These are phyloP conservation scores for Contarinia nasturtii DNA, from an alignment of 1,140 invertebrate species.

Conservation along the genomic window DNA sequence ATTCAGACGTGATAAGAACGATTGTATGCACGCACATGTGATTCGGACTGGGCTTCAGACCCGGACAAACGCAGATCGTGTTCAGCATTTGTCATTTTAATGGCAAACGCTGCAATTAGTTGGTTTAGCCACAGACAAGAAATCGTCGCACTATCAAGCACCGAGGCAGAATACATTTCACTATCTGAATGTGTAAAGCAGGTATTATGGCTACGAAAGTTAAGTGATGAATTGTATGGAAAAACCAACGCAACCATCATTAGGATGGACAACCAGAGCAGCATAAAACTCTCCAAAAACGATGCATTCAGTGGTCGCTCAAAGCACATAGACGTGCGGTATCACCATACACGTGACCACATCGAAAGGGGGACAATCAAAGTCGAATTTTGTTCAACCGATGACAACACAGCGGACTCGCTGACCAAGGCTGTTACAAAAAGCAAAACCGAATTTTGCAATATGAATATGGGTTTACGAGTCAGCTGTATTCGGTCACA, in stretches of 20 bases:
- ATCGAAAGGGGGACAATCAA: too few relatives aligned
- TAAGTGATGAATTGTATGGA: neutral
- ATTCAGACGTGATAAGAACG: too few relatives aligned
- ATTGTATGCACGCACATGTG: too few relatives aligned
- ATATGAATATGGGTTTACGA: too few relatives aligned
- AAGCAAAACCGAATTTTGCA: too few relatives aligned
- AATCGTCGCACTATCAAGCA: conserved; percentile 15
- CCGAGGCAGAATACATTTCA: conserved; percentile 21
- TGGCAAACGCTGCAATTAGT: neutral
- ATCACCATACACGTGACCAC: conserved; percentile 6
- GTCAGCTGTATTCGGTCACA: too few relatives aligned
- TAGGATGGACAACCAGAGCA: conserved; percentile 7
- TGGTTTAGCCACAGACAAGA: neutral
- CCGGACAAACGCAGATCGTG: too few relatives aligned
- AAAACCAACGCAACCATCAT: neutral
- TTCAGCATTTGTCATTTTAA: neutral
- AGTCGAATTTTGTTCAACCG: too few relatives aligned
- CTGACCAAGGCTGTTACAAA: too few relatives aligned
- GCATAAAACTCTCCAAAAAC: conserved; percentile 14
- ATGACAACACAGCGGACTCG: too few relatives aligned
- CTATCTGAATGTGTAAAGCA: conserved; percentile 10
- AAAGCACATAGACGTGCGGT: conserved; percentile 8
- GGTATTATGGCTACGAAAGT: conserved; percentile 5
- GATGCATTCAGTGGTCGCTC: conserved; percentile 7
- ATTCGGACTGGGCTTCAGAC: too few relatives aligned